Evolutionary conservation across 2,797 vertebrate genomes (phyloP).

Genomic region (Pseudochromis fuscus): DNA sequence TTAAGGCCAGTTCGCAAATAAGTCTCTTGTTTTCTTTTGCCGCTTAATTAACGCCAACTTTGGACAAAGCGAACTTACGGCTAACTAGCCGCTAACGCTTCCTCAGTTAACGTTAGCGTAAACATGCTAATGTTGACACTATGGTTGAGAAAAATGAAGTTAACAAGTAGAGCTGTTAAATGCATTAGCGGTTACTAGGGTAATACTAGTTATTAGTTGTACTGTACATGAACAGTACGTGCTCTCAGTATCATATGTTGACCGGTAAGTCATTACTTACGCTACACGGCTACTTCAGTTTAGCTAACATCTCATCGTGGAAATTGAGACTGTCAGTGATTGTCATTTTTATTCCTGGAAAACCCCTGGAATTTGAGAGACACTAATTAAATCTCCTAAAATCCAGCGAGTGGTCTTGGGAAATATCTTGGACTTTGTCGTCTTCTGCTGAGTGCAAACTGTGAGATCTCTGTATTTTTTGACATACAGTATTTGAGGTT

Average conservation of each 20-base stretch:
- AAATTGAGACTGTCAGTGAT: no score
- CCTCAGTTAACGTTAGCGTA: constrained; percentile 15
- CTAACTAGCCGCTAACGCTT: background rate
- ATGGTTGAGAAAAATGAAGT: accelerated
- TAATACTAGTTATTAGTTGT: background rate
- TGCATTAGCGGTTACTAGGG: background rate
- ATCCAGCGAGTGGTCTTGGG: no score
- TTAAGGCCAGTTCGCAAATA: accelerated
- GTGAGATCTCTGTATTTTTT: no score
- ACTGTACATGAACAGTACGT: background rate
- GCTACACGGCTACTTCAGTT: no score
- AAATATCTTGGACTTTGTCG: no score
- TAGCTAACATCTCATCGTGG: no score
- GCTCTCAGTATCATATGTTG: background rate
- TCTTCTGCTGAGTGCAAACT: no score
- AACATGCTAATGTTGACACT: background rate
- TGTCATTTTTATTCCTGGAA: no score
- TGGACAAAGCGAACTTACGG: background rate
- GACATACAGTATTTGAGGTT: no score
- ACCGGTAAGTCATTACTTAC: no score
- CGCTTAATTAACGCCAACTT: background rate
- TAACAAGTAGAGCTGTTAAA: background rate
- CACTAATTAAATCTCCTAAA: no score
- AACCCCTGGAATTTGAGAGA: no score
- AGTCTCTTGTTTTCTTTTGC: accelerated